Evolutionary conservation across 2,797 vertebrate genomes (phyloP).

Genomic region (Apogon talboti): DNA sequence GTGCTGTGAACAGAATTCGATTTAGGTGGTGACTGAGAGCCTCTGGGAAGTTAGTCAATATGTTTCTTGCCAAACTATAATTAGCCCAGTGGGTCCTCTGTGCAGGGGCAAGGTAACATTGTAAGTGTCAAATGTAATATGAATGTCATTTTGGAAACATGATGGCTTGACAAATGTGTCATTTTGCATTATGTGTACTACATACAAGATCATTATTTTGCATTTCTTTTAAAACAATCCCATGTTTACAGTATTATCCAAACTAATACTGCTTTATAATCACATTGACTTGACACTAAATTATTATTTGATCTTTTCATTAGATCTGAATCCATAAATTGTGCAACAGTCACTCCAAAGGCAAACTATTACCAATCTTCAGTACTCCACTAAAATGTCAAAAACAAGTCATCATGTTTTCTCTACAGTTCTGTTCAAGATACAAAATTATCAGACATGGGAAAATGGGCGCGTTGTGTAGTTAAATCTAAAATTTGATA

Average conservation of each 20-base stretch:
- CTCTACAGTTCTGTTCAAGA: slow-evolving; percentile 10
- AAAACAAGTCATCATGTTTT: background rate
- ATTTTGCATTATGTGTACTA: slow-evolving; percentile 2
- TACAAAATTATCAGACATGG: slow-evolving; percentile 35
- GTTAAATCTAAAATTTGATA: slow-evolving; percentile 22
- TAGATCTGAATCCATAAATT: too few species aligned
- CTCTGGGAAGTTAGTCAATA: slow-evolving; percentile 74
- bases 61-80: slow-evolving; percentile 75
- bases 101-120: slow-evolving; percentile 59
- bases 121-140: slow-evolving; percentile 55
- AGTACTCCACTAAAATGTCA: slow-evolving; percentile 15
- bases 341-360: slow-evolving; percentile 2
- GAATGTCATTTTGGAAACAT: slow-evolving; percentile 38
- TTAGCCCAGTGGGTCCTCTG: slow-evolving; percentile 64
- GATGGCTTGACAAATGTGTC: slow-evolving; percentile 41
- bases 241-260: too few species aligned
- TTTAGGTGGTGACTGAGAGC: slow-evolving; percentile 72
- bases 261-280: too few species aligned
- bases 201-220: background rate
- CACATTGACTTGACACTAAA: background rate
- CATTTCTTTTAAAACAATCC: too few species aligned
- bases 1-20: slow-evolving; percentile 75
- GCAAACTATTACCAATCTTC: slow-evolving; percentile 12
- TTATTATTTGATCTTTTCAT: background rate
- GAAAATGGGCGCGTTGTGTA: slow-evolving; percentile 2